phyloP scores from a whole-genome alignment of 2,888 invertebrate species.

The Diarsia dahlii region DNA sequence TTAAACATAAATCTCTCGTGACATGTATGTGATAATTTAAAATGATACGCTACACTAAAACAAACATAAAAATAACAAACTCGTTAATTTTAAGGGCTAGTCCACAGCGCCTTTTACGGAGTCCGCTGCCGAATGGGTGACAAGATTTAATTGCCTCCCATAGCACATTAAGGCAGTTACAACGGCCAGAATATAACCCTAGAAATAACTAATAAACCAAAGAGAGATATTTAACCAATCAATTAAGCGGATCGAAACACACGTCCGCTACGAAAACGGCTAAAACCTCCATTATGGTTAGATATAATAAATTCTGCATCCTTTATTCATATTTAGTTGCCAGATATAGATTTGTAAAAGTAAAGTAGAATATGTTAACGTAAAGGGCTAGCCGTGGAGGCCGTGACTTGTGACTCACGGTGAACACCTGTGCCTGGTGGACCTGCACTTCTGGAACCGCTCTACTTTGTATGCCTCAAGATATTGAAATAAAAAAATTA shows the following conservation, averaged over 20 bases:
- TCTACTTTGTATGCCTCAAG: neutral
- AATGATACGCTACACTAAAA: conserved; percentile 20
- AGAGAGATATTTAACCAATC: conserved; percentile 21
- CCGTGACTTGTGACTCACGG: conserved; percentile 25
- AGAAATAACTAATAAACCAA: conserved; percentile 22
- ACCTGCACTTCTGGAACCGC: neutral
- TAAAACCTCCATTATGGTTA: conserved; percentile 30
- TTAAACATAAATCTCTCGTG: conserved; percentile 5
- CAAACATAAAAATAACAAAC: conserved; percentile 18
- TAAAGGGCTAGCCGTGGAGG: conserved; percentile 27
- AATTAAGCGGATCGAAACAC: conserved; percentile 46
- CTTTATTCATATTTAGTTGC: conserved; percentile 53
- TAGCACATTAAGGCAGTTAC: conserved; percentile 25
- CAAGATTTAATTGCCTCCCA: conserved; percentile 48
- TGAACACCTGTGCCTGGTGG: conserved; percentile 4
- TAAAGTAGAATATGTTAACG: conserved; percentile 50
- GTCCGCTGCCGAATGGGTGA: neutral
- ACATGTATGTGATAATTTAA: conserved; percentile 5
- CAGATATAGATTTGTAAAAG: conserved; percentile 51
- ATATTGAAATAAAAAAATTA: conserved; percentile 8
- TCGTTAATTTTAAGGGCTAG: conserved; percentile 37
- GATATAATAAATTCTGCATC: conserved; percentile 56
- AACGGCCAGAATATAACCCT: conserved; percentile 29
- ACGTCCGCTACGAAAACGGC: conserved; percentile 43
- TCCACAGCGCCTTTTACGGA: conserved; percentile 42